Evolutionary conservation across 1,140 invertebrate genomes (phyloP).

Genomic region (Theocolax elegans): DNA sequence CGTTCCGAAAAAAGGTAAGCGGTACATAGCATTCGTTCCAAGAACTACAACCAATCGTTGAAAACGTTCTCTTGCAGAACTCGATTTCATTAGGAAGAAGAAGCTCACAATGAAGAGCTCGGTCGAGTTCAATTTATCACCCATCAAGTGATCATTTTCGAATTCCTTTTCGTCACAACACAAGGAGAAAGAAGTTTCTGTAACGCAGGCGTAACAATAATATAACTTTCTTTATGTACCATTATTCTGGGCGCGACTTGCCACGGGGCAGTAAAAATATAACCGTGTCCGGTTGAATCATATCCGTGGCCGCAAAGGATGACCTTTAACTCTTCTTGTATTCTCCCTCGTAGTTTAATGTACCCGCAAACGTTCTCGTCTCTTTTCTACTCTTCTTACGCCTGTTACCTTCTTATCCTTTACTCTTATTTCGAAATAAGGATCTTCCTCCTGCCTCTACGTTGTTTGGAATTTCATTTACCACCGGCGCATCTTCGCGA

Average conservation of each 20-base stretch:
- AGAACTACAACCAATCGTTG: too few species aligned
- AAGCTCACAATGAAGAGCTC: too few species aligned
- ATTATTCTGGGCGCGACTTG: slow-evolving; percentile 48
- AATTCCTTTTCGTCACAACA: too few species aligned
- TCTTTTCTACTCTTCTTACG: background rate
- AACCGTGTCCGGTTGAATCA: slow-evolving; percentile 31
- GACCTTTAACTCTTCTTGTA: background rate
- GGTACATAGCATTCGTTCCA: too few species aligned
- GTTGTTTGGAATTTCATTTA: background rate
- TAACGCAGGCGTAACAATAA: slow-evolving; percentile 51
- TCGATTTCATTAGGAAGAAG: too few species aligned
- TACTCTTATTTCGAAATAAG: background rate
- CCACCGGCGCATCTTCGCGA: background rate
- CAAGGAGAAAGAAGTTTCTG: background rate
- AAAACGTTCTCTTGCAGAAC: too few species aligned
- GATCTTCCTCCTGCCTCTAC: background rate
- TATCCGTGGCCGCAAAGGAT: slow-evolving; percentile 32
- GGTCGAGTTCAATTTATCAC: too few species aligned
- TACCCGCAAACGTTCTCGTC: slow-evolving; percentile 21
- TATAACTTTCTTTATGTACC: slow-evolving; percentile 53
- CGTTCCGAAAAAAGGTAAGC: too few species aligned
- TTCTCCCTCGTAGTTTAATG: slow-evolving; percentile 10
- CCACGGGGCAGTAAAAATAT: slow-evolving; percentile 18
- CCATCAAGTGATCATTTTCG: too few species aligned
- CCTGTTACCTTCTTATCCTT: background rate